Conservation (phyloP, 2,113 vertebrate genomes). For the Pollimyrus isidori region DNA sequence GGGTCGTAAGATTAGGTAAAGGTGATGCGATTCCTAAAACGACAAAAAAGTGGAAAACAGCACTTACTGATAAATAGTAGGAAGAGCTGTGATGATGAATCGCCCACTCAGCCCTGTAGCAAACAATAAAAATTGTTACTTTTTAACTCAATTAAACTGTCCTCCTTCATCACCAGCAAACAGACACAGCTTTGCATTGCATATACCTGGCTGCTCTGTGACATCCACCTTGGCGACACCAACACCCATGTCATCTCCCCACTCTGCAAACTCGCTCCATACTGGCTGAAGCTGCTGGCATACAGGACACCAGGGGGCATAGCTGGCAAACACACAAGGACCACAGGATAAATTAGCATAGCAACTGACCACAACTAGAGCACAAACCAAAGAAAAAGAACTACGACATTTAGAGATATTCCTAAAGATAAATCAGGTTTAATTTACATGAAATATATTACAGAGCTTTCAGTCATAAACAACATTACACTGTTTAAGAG, state of each 20-base stretch:
- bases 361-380: neutral
- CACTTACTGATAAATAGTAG: conserved; percentile 95
- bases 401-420: neutral
- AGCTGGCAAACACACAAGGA: conserved; percentile 56
- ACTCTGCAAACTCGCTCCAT: conserved; percentile 89
- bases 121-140: conserved; percentile 9
- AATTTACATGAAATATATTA: neutral
- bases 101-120: conserved; percentile 81
- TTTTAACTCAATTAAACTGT: neutral
- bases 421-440: neutral
- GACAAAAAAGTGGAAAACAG: neutral
- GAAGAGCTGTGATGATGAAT: conserved; percentile 94
- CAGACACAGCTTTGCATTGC: neutral
- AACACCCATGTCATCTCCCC: conserved; percentile 88
- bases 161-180: neutral
- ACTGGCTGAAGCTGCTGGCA: conserved; percentile 87
- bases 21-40: neutral
- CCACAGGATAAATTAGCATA: neutral
- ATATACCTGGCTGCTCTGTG: conserved; percentile 84
- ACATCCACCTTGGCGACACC: conserved; percentile 93
- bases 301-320: conserved; percentile 93
- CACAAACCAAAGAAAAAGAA: neutral
- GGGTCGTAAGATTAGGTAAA: neutral
- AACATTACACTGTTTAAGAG: neutral
- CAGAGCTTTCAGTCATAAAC: neutral